Conservation (phyloP, 1,140 invertebrate species). For the Drosophila obscura region DNA sequence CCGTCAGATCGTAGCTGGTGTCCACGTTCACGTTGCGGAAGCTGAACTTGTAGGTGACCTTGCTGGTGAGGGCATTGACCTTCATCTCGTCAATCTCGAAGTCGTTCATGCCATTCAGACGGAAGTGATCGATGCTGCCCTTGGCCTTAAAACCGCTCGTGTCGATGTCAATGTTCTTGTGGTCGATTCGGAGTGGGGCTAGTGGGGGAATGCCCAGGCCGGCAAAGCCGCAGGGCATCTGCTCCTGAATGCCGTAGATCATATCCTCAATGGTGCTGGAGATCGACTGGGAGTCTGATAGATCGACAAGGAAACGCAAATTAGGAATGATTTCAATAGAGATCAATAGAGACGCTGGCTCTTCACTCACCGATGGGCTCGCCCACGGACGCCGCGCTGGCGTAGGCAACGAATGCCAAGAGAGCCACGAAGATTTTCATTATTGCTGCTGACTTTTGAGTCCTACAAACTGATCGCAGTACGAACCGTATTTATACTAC, state of each 20-base stretch:
- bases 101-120: slow-evolving; percentile 75
- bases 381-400: slow-evolving; percentile 56
- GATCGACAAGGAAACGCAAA: not conserved
- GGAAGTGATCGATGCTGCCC: slow-evolving; percentile 71
- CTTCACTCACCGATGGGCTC: slow-evolving; percentile 58
- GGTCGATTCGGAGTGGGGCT: slow-evolving; percentile 67
- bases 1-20: slow-evolving; percentile 65
- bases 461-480: slow-evolving; percentile 66
- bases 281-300: slow-evolving; percentile 54
- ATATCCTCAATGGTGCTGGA: slow-evolving; percentile 60
- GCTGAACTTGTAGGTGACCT: slow-evolving; percentile 71
- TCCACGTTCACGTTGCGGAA: slow-evolving; percentile 77
- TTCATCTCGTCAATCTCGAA: slow-evolving; percentile 80
- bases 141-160: slow-evolving; percentile 50
- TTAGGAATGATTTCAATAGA: not conserved
- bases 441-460: slow-evolving; percentile 51
- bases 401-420: slow-evolving; percentile 69
- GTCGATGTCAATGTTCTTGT: slow-evolving; percentile 66
- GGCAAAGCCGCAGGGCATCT: slow-evolving; percentile 81
- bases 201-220: slow-evolving; percentile 71
- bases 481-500: slow-evolving; percentile 77
- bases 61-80: slow-evolving; percentile 75
- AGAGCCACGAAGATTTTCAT: slow-evolving; percentile 58
- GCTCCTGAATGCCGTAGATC: slow-evolving; percentile 58
- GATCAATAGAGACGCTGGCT: not conserved